These are phyloP conservation scores for Dromiciops gliroides DNA, from an alignment of 2,113 vertebrate species.

Conservation along the genomic window DNA sequence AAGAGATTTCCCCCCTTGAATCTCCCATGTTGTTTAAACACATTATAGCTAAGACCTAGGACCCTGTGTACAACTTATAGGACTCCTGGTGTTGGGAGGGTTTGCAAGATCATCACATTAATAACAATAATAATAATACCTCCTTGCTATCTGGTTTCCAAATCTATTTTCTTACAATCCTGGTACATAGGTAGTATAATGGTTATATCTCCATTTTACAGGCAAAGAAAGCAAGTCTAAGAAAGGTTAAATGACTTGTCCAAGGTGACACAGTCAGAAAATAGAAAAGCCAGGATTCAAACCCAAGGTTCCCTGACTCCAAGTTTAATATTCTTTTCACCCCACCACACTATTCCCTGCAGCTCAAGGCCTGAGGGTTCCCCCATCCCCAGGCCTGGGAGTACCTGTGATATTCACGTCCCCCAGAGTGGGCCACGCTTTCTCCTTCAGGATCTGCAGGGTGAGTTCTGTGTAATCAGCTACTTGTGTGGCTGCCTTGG, in stretches of 20 bases:
- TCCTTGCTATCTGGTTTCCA: not conserved
- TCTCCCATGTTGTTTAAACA: not conserved
- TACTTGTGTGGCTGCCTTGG: constrained; percentile 82
- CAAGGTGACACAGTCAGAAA: not conserved
- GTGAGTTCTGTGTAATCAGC: constrained; percentile 86
- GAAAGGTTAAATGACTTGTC: not conserved
- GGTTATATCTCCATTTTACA: not conserved
- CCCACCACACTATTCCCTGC: not conserved
- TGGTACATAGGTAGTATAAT: not conserved
- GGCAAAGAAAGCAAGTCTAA: not conserved
- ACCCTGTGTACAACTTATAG: not conserved
- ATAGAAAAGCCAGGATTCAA: not conserved
- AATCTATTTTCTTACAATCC: not conserved
- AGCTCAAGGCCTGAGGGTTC: not conserved
- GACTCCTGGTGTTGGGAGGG: not conserved
- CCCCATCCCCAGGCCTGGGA: not conserved
- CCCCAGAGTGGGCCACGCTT: constrained; percentile 69
- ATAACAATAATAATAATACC: not conserved
- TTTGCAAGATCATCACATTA: not conserved
- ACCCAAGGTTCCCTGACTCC: not conserved
- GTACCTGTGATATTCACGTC: constrained; percentile 87
- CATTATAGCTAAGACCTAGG: not conserved
- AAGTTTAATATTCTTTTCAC: not conserved
- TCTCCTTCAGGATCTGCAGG: constrained; percentile 82
- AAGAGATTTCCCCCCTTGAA: not conserved